Evolutionary conservation across 1,140 invertebrate species (phyloP).

Genomic region (Polyergus mexicanus): DNA sequence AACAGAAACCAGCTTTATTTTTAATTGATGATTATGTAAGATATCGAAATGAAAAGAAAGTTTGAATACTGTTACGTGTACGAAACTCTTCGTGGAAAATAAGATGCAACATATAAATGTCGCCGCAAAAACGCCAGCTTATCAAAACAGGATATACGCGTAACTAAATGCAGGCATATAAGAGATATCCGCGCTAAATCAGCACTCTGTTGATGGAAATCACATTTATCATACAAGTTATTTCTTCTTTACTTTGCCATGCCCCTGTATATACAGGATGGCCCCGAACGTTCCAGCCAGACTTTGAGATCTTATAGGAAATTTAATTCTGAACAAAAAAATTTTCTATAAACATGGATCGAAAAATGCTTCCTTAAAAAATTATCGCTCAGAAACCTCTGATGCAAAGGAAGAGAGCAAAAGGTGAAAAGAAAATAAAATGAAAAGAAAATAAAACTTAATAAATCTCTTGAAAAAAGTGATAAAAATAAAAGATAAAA

Average conservation of each 20-base stretch:
- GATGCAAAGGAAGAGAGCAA: too few species aligned
- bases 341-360: too few species aligned
- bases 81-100: background rate
- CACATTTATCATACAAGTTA: background rate
- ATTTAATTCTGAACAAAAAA: too few species aligned
- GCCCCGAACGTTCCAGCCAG: too few species aligned
- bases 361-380: too few species aligned
- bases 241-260: background rate
- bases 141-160: conserved; percentile 48
- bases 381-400: too few species aligned
- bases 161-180: background rate
- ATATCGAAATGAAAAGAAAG: background rate
- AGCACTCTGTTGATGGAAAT: background rate
- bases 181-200: background rate
- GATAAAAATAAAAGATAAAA: too few species aligned
- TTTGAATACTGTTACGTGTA: background rate
- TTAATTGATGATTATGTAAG: background rate
- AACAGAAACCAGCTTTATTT: conserved; percentile 1
- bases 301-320: too few species aligned
- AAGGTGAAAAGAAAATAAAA: too few species aligned
- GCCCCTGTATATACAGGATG: too few species aligned
- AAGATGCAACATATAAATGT: background rate
- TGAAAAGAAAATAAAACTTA: too few species aligned
- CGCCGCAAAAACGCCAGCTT: background rate
- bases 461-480: too few species aligned